These are phyloP conservation scores for Ascaphus truei DNA, from an alignment of 2,113 vertebrate species.

Conservation along the genomic window DNA sequence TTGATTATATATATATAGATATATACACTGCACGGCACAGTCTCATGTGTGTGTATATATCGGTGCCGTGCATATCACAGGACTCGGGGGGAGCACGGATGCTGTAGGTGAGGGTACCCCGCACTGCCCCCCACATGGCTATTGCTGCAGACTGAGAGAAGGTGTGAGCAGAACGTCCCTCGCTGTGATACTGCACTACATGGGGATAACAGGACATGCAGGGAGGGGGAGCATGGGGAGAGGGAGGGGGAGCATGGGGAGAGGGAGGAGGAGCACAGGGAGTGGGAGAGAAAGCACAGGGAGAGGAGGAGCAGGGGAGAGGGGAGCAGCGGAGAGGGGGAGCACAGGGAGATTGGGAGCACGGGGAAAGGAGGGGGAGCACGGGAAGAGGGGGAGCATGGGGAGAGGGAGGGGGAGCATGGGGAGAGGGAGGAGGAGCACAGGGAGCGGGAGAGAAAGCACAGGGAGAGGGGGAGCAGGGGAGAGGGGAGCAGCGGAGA, in stretches of 20 bases:
- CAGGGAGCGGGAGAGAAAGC: no score
- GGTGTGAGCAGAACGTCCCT: slow-evolving; percentile 15
- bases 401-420: slow-evolving; percentile 13
- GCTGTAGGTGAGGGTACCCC: slow-evolving; percentile 30
- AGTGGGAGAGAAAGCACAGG: slow-evolving; percentile 12
- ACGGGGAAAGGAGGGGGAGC: not conserved
- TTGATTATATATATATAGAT: not conserved
- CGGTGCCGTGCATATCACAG: not conserved
- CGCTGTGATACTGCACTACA: slow-evolving; percentile 39
- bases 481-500: no score
- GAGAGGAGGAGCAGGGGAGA: slow-evolving; percentile 9
- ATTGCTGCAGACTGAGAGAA: slow-evolving; percentile 30
- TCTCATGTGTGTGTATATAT: slow-evolving; percentile 18
- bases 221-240: slow-evolving; percentile 1
- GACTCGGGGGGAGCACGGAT: not conserved
- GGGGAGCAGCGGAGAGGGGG: no score
- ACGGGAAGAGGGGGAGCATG: slow-evolving; percentile 21
- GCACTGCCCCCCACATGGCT: slow-evolving; percentile 21
- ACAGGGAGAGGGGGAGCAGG: no score
- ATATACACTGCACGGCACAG: not conserved
- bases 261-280: not conserved
- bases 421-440: no score
- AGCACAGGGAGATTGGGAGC: no score
- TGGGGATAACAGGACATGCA: slow-evolving; percentile 14
- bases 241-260: not conserved